Base-by-base conservation (phyloP, 2,888 invertebrate species). In the Pecten maximus region DNA sequence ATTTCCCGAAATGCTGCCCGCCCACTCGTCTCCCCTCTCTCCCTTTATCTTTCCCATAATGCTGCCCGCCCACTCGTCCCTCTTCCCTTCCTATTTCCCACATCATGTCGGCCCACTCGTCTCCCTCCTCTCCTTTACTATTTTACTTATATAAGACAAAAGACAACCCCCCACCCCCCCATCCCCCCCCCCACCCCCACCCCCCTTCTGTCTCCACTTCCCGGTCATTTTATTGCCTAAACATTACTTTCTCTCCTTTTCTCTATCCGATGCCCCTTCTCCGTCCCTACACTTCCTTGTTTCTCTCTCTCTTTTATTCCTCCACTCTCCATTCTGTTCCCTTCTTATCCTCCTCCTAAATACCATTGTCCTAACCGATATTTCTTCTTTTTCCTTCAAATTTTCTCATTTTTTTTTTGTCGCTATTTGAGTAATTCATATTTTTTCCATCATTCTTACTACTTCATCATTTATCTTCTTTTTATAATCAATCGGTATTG, bases 61-160 rank as follows among this genome's bases (percentile, higher is more conserved):
- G n/a, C 19, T 40, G 19, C 87, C 40, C 16, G 3, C 28, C 87
- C 87, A 12, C 35, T 10, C 28, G 16, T 16, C 28, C 15, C 19
- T 40, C 91, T 19, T 60, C 10, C 86, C 86, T 48, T 40, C 15
- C 74, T 48, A 39, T 87, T 40, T 40, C 40, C 88, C 19, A 8
- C 88, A 48, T 87, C n/a, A 35, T 23, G 0, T 40, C 88, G 15
- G 40, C 28, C 3, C 86, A 16, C 40, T 16, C 40, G 3, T 23
- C 40, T 23, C 89, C 19, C 54, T 89, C 88, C 89, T 89, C 92
- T 35, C 87, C 54, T 35, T 44, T 50, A 90, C 88, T 40, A 88
- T 90, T 87, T 91, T n/a, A n/a, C n/a, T n/a, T n/a, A n/a, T n/a
- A n/a, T n/a, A n/a, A n/a, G n/a, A n/a, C n/a, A n/a, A n/a, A n/a